Base-by-base conservation (phyloP, 2,113 vertebrate genomes). In the Microcebus ravelobensis region DNA sequence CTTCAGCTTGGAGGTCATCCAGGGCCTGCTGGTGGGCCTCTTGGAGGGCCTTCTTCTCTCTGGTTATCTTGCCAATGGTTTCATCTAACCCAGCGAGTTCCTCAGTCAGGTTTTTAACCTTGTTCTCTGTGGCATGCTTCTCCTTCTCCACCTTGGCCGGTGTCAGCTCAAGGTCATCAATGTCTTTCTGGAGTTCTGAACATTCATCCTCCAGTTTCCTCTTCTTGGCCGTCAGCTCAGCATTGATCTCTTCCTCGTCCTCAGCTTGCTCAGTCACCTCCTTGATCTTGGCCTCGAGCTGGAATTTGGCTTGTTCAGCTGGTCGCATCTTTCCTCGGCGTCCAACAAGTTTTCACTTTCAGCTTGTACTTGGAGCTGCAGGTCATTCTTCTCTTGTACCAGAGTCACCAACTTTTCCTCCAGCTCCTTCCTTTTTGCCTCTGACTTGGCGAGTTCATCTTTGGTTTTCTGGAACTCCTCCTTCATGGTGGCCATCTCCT, bases 271-370 rank as follows among this genome's bases (percentile, higher is more conserved):
- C 99, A 0, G 98, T 98, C n/a, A 98, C 95, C 90, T 99, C 99
- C 73, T 99, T 99, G 87, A 99, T 98, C 94, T 99, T 99, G 71
- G 99, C 99, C 87, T 99, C 99, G 0, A 99, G 98, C 23, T 99
- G 98, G 94, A 99, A 99, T 97, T 99, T 99, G 73, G 98, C 98
- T 98, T 99, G 63, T 99, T 99, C 29, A 98, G 93, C 59, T 99
- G 99, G 87, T 99, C 99, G 20, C 99, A 99, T 3, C 99, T 98
- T 86, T 99, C 99, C 52, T 99, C 99, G 7, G 98, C 98, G 91
- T 99, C 98, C 95, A 98, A 85, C 92, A 99, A 55, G 61, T 97
- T 98, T 97, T 99, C 98, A 68, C 97, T 98, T 98, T 99, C 98
- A 95, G 97, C 96, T 81, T 98, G 97, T 8, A 99, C 98, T 98